These are phyloP conservation scores for Bursaphelenchus okinawaensis DNA, from an alignment of 2,888 invertebrate genomes.

Conservation along the genomic window DNA sequence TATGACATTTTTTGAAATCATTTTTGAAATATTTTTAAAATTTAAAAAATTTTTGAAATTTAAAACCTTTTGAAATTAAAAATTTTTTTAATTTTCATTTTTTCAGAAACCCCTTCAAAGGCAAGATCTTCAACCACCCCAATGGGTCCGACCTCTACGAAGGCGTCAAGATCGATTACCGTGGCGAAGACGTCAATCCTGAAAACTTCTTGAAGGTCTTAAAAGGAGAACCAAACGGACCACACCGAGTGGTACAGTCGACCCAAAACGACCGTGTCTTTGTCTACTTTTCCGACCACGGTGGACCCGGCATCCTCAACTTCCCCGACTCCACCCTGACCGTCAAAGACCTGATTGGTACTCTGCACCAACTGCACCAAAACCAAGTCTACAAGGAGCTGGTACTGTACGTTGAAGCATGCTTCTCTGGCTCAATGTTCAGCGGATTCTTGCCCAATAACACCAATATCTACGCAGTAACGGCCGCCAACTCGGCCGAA, in stretches of 20 bases:
- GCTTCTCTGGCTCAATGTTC: slow-evolving; percentile 67
- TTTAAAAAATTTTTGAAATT: background rate
- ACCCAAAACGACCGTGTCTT: slow-evolving; percentile 65
- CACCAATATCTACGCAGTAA: slow-evolving; percentile 65
- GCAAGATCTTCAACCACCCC: slow-evolving; percentile 65
- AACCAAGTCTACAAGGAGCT: slow-evolving; percentile 62
- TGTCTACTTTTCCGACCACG: slow-evolving; percentile 67
- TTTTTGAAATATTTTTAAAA: background rate
- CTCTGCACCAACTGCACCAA: slow-evolving; percentile 60
- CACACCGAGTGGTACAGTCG: slow-evolving; percentile 62
- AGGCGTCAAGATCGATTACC: slow-evolving; percentile 65
- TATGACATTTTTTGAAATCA: background rate
- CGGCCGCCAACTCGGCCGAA: slow-evolving; percentile 65
- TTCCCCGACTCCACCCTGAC: slow-evolving; percentile 64
- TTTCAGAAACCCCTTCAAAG: slow-evolving; percentile 64
- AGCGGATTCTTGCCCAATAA: slow-evolving; percentile 61
- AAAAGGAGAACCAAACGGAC: slow-evolving; percentile 61
- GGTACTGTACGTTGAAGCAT: slow-evolving; percentile 66
- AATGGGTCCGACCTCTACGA: slow-evolving; percentile 64
- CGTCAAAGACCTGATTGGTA: slow-evolving; percentile 58
- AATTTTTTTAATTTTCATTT: background rate
- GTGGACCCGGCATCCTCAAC: slow-evolving; percentile 64
- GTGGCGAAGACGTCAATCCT: slow-evolving; percentile 62
- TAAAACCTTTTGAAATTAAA: background rate
- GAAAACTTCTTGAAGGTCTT: slow-evolving; percentile 64